Conservation (phyloP, 2,797 vertebrate genomes). For the Coccyzus lansbergi region DNA sequence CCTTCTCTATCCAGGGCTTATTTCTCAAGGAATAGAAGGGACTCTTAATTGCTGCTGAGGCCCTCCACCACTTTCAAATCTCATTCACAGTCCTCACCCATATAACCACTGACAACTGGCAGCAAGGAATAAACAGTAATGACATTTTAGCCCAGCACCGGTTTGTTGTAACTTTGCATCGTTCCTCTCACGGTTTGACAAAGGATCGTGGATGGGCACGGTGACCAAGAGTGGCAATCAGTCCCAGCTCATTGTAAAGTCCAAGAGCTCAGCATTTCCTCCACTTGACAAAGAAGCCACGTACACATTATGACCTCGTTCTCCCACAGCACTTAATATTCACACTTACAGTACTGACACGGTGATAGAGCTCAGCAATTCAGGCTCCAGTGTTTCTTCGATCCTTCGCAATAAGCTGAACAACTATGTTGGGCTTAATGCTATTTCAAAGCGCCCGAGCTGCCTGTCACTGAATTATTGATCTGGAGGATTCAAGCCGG, state of each 20-base stretch:
- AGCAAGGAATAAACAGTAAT: accelerated
- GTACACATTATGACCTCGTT: accelerated
- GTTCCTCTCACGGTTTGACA: not conserved
- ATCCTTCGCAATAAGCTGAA: not conserved
- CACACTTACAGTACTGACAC: not conserved
- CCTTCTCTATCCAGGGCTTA: not conserved
- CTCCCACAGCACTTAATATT: not conserved
- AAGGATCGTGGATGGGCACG: accelerated
- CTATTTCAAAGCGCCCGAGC: not conserved
- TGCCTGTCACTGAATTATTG: constrained; percentile 7
- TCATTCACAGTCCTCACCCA: not conserved
- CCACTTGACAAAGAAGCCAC: not conserved
- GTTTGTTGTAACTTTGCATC: not conserved
- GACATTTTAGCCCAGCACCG: not conserved
- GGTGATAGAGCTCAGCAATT: constrained; percentile 14
- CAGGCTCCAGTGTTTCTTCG: not conserved
- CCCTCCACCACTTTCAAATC: not conserved
- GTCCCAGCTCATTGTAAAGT: not conserved
- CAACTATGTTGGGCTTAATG: accelerated
- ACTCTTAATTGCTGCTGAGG: not conserved
- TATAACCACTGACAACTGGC: not conserved
- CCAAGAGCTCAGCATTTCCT: not conserved
- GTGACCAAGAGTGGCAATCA: accelerated
- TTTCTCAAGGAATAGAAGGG: not conserved
- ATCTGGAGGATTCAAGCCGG: not conserved